phyloP scores from a whole-genome alignment of 2,113 vertebrate genomes.

The Pycnonotus jocosus region DNA sequence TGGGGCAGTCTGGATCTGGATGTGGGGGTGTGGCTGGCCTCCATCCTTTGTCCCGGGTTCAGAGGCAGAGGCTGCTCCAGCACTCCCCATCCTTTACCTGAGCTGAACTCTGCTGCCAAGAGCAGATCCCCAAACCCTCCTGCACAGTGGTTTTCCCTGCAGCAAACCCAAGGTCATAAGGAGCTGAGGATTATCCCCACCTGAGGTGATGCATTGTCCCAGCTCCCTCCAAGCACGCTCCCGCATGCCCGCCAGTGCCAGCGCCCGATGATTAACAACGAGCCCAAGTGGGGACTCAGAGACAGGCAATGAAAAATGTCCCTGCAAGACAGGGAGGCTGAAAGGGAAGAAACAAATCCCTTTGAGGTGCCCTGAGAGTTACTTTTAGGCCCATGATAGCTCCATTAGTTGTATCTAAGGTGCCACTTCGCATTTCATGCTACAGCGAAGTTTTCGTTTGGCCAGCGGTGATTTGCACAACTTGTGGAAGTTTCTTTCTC shows the following conservation, averaged over 20 bases:
- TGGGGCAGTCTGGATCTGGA: background rate
- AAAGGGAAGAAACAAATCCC: background rate
- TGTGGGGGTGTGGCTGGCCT: background rate
- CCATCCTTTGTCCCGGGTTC: background rate
- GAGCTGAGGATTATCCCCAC: conserved; percentile 21
- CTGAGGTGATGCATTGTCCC: conserved; percentile 34
- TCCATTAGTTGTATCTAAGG: conserved; percentile 23
- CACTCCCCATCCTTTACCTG: background rate
- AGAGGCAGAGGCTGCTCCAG: background rate
- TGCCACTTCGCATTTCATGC: conserved; percentile 55
- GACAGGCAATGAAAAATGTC: background rate
- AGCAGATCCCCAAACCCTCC: background rate
- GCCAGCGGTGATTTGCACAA: conserved; percentile 30
- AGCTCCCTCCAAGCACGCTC: background rate
- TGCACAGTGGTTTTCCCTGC: background rate
- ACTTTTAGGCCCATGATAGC: conserved; percentile 29
- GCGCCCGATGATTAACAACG: background rate
- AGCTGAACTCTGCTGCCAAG: background rate
- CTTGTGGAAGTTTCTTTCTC: conserved; percentile 49
- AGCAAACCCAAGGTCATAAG: background rate
- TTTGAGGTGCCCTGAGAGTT: conserved; percentile 29
- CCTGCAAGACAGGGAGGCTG: background rate
- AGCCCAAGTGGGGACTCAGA: background rate
- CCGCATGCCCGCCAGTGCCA: background rate
- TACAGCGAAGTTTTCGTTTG: conserved; percentile 18